Conservation (phyloP, 1,140 invertebrate species). For the Pseudobourletiella spinata region DNA sequence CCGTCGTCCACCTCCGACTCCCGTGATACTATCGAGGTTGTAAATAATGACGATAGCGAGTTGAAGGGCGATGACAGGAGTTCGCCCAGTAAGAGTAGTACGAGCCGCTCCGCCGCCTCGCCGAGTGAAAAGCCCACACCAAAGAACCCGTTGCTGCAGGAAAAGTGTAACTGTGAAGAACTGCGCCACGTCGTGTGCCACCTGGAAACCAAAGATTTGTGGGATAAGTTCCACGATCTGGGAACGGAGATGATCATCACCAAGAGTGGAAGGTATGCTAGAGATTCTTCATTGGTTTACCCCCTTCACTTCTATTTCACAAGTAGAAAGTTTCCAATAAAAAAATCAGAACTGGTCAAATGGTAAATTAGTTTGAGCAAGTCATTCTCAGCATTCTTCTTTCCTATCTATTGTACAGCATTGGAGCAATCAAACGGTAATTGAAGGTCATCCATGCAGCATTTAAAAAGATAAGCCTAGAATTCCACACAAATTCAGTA, state of each 20-base stretch:
- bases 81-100: constrained; percentile 26
- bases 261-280: constrained; percentile 83
- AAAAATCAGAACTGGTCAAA: no score
- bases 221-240: constrained; percentile 87
- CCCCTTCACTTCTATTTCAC: no score
- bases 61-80: constrained; percentile 31
- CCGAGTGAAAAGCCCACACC: constrained; percentile 39
- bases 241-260: constrained; percentile 99
- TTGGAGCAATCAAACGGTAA: no score
- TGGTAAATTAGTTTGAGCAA: neutral
- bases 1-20: constrained; percentile 36
- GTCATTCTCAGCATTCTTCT: neutral
- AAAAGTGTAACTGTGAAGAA: constrained; percentile 49
- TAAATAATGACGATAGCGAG: constrained; percentile 32
- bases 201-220: constrained; percentile 83
- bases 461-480: no score
- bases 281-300: no score
- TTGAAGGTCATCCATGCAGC: no score
- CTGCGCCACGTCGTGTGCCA: constrained; percentile 74
- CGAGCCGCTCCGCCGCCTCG: constrained; percentile 8
- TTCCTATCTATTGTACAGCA: no score
- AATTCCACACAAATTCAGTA: no score
- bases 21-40: constrained; percentile 33
- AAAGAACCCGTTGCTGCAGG: constrained; percentile 46
- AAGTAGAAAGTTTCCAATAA: no score